These are phyloP conservation scores for Leucophenga varia DNA, from an alignment of 1,140 invertebrate genomes.

Conservation along the genomic window DNA sequence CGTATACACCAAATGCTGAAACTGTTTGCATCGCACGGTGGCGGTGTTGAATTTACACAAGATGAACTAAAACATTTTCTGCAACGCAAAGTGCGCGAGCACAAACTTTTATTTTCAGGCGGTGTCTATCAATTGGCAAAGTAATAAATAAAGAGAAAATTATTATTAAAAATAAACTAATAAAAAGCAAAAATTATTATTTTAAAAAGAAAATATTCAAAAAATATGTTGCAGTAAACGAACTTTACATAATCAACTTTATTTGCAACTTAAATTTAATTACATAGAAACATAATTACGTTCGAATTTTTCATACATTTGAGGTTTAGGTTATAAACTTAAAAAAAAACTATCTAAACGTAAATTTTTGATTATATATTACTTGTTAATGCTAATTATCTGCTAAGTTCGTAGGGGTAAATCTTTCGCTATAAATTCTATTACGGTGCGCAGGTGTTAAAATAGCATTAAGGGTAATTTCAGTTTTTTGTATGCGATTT, in stretches of 20 bases:
- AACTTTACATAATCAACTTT: too few species aligned
- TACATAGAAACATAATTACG: too few species aligned
- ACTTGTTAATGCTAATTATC: too few species aligned
- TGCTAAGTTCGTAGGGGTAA: too few species aligned
- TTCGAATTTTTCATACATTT: too few species aligned
- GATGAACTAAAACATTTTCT: slow-evolving; percentile 87
- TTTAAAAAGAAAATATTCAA: not conserved
- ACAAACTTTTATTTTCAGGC: slow-evolving; percentile 80
- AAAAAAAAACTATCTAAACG: too few species aligned
- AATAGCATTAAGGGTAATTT: slow-evolving; percentile 57
- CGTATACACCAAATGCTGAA: slow-evolving; percentile 96
- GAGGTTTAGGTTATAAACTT: too few species aligned
- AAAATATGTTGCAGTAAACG: too few species aligned
- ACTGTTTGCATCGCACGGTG: slow-evolving; percentile 90
- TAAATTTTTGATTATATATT: too few species aligned
- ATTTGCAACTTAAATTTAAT: too few species aligned
- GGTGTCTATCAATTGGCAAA: slow-evolving; percentile 88
- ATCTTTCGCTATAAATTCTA: slow-evolving; percentile 61
- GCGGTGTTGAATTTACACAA: slow-evolving; percentile 82
- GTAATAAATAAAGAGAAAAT: slow-evolving; percentile 25
- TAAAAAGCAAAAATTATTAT: not conserved
- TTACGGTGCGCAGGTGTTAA: slow-evolving; percentile 59
- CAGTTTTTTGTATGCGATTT: slow-evolving; percentile 57
- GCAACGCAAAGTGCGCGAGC: slow-evolving; percentile 89
- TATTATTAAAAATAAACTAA: too few species aligned